These are phyloP conservation scores for Guaruba guarouba DNA, from an alignment of 2,113 vertebrate species.

Conservation along the genomic window DNA sequence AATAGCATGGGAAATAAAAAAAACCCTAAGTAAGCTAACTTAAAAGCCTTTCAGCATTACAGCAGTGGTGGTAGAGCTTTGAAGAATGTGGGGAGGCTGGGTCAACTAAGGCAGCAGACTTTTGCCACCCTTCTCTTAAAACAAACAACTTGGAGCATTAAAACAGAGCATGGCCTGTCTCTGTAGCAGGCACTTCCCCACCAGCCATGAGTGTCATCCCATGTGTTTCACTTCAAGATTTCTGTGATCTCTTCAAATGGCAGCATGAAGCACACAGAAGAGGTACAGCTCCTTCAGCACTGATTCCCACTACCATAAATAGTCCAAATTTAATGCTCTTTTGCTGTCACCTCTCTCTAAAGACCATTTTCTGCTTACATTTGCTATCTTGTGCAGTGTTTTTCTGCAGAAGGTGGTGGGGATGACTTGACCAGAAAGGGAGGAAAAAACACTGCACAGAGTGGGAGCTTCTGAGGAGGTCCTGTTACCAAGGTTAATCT, in stretches of 20 bases:
- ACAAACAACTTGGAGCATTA: rapidly evolving
- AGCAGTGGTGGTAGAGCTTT: not conserved
- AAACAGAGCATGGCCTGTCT: not conserved
- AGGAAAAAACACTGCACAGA: not conserved
- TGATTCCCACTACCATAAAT: not conserved
- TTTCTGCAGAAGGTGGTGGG: not conserved
- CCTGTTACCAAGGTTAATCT: not conserved
- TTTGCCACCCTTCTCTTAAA: not conserved
- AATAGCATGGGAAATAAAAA: not conserved
- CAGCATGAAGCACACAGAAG: not conserved
- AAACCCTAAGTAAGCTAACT: not conserved
- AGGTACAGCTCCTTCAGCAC: not conserved
- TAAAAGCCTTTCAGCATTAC: not conserved
- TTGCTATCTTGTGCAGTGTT: not conserved
- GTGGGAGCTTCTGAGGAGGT: not conserved
- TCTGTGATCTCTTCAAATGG: not conserved
- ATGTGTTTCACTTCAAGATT: rapidly evolving
- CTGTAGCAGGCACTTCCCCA: not conserved
- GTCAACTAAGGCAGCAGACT: not conserved
- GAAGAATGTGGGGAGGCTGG: not conserved
- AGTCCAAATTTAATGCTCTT: not conserved
- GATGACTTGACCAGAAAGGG: not conserved
- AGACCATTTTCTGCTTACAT: not conserved
- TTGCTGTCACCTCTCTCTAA: not conserved
- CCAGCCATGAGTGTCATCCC: not conserved